Percentiles rank a stretch among this genome's conserved stretches.
These are phyloP conservation scores for Nestor notabilis DNA, from an alignment of 2,113 vertebrate genomes.

Conservation along the genomic window DNA sequence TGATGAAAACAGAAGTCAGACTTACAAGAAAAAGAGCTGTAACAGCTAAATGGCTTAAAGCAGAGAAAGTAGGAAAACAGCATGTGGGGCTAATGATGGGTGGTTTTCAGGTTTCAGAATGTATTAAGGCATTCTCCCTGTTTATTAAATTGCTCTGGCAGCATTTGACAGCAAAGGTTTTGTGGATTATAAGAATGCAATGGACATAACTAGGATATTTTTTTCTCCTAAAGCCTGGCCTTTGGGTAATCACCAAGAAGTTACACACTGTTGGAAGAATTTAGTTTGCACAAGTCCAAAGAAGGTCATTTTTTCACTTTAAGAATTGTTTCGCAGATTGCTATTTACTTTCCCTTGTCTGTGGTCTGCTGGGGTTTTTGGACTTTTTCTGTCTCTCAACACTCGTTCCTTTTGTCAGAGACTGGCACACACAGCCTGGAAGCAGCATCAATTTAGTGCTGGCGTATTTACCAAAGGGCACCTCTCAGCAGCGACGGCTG, in stretches of 20 bases:
- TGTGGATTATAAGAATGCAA: slow-evolving; percentile 34
- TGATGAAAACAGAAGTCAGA: slow-evolving; percentile 57
- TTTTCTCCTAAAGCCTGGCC: slow-evolving; percentile 6
- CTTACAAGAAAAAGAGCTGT: slow-evolving; percentile 62
- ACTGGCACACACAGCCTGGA: not conserved
- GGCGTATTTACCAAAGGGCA: not conserved
- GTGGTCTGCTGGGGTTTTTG: not conserved
- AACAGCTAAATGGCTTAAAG: slow-evolving; percentile 66
- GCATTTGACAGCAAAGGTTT: slow-evolving; percentile 63
- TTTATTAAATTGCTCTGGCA: slow-evolving; percentile 69
- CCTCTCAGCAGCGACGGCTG: not conserved
- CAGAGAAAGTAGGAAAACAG: slow-evolving; percentile 50
- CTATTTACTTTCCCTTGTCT: not conserved
- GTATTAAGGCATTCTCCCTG: slow-evolving; percentile 51
- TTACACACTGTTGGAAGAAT: not conserved
- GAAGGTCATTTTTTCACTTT: not conserved
- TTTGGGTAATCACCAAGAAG: slow-evolving; percentile 34
- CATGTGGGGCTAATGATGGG: slow-evolving; percentile 61
- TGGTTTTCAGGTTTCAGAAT: slow-evolving; percentile 69
- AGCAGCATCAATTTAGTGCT: not conserved
- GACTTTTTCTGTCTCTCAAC: not conserved
- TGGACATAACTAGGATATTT: slow-evolving; percentile 47
- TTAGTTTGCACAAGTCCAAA: not conserved
- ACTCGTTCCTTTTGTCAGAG: slow-evolving; percentile 14
- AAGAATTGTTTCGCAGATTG: not conserved